Evolutionary conservation across 1,140 invertebrate genomes (phyloP), one percentile per base, ranked within the genome.

Genomic region (Drosophila watanabei): DNA sequence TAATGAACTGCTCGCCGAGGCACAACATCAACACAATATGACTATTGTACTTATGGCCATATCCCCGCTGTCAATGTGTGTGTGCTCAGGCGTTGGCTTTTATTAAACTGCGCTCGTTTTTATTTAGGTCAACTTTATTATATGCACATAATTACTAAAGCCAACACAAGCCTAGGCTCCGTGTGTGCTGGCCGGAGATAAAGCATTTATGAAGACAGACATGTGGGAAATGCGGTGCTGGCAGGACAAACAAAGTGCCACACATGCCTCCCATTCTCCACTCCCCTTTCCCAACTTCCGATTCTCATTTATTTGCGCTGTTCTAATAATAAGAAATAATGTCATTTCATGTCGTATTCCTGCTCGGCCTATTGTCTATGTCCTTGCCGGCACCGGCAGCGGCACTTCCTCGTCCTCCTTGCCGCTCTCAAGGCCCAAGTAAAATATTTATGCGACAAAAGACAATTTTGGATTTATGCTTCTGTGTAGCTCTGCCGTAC

Each of bases 391-490:
- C 33, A 16, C 52, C 14, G 24, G n/a, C 24, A 24, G 24, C 24
- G 37, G 18, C 24, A 49, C 24, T 39, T 33, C 56, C 32, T n/a
- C 30, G 20, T 18, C 20, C 30, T n/a, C 20, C 33, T 30, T 51
- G 57, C 39, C 45, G 59, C 64, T 83, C 64, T 68, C 62, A 69
- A 80, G 64, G 45, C 65, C 65, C 78, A 60, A 75, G 82, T 90
- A 86, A 90, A 91, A 90, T 90, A 90, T 90, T 90, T 90, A 91
- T 90, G 86, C 86, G 87, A 91, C 87, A 90, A 91, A 91, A 79
- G 86, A 86, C 86, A 90, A 91, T 90, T 90, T 90, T 80, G 86
- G 87, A 90, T 90, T 90, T 90, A 90, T 90, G 86, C 66, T 60
- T 57, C 66, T 76, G 33, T 72, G 24, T 24, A 24, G 62, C 54